These are phyloP conservation scores for Linyphia triangularis DNA, from an alignment of 2,888 invertebrate genomes.

Conservation along the genomic window DNA sequence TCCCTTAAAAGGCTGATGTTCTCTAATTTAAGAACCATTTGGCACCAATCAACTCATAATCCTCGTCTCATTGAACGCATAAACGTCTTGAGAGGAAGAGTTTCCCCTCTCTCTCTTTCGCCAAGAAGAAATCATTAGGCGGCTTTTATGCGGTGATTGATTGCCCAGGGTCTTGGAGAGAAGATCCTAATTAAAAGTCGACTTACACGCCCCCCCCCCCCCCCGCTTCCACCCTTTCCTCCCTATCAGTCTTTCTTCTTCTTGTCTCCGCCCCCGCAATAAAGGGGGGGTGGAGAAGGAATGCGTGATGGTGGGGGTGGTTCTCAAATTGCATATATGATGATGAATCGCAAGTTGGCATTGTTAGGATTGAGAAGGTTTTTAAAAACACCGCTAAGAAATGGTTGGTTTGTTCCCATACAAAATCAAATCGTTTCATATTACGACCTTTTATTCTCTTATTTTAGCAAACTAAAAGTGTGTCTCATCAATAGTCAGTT, in stretches of 20 bases:
- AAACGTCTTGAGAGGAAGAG: background rate
- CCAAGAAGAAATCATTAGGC: conserved; percentile 61
- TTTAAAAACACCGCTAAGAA: too few species aligned
- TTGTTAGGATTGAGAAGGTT: too few species aligned
- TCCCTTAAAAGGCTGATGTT: background rate
- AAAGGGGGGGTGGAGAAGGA: conserved; percentile 17
- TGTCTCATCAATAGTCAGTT: too few species aligned
- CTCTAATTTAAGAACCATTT: background rate
- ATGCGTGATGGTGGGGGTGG: background rate
- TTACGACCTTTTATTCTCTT: too few species aligned
- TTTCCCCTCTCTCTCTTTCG: background rate
- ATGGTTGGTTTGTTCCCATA: too few species aligned
- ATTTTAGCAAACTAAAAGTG: too few species aligned
- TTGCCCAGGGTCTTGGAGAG: conserved; percentile 51
- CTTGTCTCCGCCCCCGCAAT: conserved; percentile 59
- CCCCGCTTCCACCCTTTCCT: conserved; percentile 59
- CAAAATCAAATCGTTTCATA: too few species aligned
- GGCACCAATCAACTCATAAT: background rate
- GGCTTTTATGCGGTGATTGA: conserved; percentile 67
- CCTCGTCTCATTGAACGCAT: conserved; percentile 1
- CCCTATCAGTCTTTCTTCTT: too few species aligned
- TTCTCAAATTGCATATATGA: background rate
- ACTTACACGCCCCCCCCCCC: conserved; percentile 50
- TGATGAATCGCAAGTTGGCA: background rate
- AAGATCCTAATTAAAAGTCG: conserved; percentile 75